These are phyloP conservation scores for Bovichtus variegatus DNA, from an alignment of 2,797 vertebrate species.

Conservation along the genomic window DNA sequence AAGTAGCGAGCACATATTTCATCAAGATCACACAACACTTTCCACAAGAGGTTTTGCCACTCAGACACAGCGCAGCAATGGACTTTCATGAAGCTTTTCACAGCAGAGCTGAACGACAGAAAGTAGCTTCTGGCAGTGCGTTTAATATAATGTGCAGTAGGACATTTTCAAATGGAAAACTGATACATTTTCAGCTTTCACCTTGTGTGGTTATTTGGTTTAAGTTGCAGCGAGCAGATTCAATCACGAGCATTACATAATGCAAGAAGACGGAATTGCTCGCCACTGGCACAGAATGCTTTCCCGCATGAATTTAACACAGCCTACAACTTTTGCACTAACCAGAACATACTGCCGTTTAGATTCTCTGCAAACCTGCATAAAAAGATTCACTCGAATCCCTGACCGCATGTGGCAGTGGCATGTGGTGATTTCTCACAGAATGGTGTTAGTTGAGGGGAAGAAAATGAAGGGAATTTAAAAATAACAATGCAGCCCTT, in stretches of 20 bases:
- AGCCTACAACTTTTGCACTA: slow-evolving; percentile 31
- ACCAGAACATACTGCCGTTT: slow-evolving; percentile 16
- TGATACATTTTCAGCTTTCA: neutral
- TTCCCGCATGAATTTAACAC: slow-evolving; percentile 3
- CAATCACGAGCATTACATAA: neutral
- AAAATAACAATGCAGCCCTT: slow-evolving; percentile 77
- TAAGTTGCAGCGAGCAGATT: slow-evolving; percentile 16
- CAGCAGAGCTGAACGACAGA: slow-evolving; percentile 32
- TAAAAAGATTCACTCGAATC: slow-evolving; percentile 74
- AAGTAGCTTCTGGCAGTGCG: slow-evolving; percentile 25
- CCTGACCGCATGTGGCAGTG: slow-evolving; percentile 61
- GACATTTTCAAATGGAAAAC: slow-evolving; percentile 13
- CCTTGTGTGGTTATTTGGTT: slow-evolving; percentile 16
- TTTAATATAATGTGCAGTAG: neutral
- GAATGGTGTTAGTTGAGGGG: slow-evolving; percentile 79
- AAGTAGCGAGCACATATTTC: slow-evolving; percentile 68
- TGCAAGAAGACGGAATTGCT: slow-evolving; percentile 16
- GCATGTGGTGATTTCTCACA: slow-evolving; percentile 70
- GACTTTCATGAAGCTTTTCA: slow-evolving; percentile 68
- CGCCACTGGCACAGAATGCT: neutral
- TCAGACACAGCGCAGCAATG: slow-evolving; percentile 45
- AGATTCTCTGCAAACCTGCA: slow-evolving; percentile 22
- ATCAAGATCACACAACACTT: slow-evolving; percentile 60
- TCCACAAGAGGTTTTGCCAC: slow-evolving; percentile 67
- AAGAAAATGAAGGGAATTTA: neutral